A percentile compares a stretch with the other conserved stretches of the same genome.
These are phyloP conservation scores for Cylloceria caligata DNA, from an alignment of 2,888 invertebrate species.

Conservation along the genomic window DNA sequence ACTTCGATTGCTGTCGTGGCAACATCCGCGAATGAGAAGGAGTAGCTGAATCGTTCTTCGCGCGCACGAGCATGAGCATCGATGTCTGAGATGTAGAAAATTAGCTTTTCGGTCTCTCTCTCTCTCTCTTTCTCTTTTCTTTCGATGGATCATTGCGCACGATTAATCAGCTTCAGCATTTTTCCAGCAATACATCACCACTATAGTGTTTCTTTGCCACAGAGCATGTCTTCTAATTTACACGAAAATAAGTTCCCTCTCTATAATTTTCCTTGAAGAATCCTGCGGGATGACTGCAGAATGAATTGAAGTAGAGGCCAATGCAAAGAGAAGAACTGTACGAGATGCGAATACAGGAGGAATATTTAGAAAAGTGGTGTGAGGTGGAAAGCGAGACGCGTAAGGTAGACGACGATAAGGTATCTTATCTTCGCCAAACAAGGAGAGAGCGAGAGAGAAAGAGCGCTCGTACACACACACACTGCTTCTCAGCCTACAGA, in stretches of 20 bases:
- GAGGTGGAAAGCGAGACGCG: background rate
- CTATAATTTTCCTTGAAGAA: background rate
- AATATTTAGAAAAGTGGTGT: background rate
- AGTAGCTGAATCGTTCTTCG: conserved; percentile 11
- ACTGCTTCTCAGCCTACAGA: background rate
- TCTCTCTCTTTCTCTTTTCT: conserved; percentile 15
- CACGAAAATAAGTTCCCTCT: conserved; percentile 51
- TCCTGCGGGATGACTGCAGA: background rate
- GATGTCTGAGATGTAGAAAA: conserved; percentile 34
- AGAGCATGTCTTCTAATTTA: conserved; percentile 42
- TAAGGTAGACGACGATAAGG: conserved; percentile 1
- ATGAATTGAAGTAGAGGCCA: background rate
- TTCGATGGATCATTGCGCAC: conserved; percentile 9
- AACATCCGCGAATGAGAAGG: conserved; percentile 26
- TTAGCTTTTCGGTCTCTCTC: conserved; percentile 48
- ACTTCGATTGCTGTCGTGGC: conserved; percentile 43
- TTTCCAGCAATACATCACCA: conserved; percentile 12
- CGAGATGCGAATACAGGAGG: background rate
- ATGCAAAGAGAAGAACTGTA: background rate
- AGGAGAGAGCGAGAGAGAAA: background rate
- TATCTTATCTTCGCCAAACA: background rate
- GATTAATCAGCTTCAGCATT: conserved; percentile 43
- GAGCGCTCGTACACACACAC: background rate
- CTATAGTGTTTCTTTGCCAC: background rate
- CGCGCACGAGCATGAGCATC: conserved; percentile 41